Base-by-base conservation (phyloP, 2,888 invertebrate species). In the Tetranychus piercei region DNA sequence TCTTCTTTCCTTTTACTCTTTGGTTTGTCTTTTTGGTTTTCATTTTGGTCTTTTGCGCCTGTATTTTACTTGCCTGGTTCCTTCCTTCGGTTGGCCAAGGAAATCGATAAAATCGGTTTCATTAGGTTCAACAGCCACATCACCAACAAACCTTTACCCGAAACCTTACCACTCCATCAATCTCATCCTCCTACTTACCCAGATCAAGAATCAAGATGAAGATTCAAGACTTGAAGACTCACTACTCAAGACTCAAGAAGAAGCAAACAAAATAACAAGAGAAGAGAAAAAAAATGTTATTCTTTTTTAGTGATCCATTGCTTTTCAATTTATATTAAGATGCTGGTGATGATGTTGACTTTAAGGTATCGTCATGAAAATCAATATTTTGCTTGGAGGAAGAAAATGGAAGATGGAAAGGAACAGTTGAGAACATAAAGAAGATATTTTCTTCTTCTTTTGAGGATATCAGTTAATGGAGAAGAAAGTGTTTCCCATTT, bases 11-110 rank as follows among this genome's bases (percentile, higher is more conserved):
- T 7, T 15, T 55, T 55, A 55, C 55, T 55, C 55, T 55, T 55
- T 55, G 55, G 55, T 55, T 55, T 55, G 55, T 55, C 55, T 55
- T 55, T 55, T 55, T 55, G 55, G 55, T 55, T 55, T 55, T 55
- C 55, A 55, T 55, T 55, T 55, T 55, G 55, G 55, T 55, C 9
- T 15, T 34, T 15, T 55, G 55, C 55, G 55, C 55, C 55, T 55
- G 55, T 55, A 55, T 55, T 55, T 55, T 55, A 55, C 55, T 55
- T 55, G 11, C 55, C 55, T 55, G 55, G 55, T 55, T 55, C 55
- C 55, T 55, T 55, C 55, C 55, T 55, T 55, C 55, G 55, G 55
- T 55, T 55, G 55, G 55, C 55, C 55, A 55, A 55, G 55, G 55
- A 55, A 55, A 55, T 55, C 55, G 55, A 55, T 55, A 55, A 55